Base-by-base conservation (phyloP, 2,888 invertebrate genomes). In the Drosophila kanekoi region DNA sequence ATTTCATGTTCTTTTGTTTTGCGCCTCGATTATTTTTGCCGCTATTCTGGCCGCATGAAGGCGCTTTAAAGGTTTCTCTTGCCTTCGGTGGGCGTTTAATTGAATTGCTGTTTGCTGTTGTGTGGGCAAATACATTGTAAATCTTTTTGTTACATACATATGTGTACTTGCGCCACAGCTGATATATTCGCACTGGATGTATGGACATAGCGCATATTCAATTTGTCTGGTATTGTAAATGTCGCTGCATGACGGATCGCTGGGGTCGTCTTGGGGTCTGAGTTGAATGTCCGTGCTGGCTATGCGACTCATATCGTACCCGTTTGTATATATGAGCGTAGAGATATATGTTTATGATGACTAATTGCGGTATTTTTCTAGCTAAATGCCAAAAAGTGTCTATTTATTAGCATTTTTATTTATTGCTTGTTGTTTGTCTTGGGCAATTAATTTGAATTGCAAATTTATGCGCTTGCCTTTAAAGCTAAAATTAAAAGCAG, bases 1-100 rank as follows among this genome's bases (percentile, higher is more conserved):
- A 88, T 89, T 85, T 89, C 83, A 87, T 84, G 83, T 84, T 84
- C 87, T 85, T 84, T 84, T 84, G 83, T 84, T 72, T 89, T 87
- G 71, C 54, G 65, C 69, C 49, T 87, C 87, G 89, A 89, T 80
- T 83, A 82, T 77, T 72, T 69, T 67, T 59, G 65, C 66, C 45
- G 64, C 61, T 74, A 35, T 60, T 70, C 53, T 72, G 52, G 16
- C 66, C 37, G 62, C 66, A 60, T 60, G 35, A 28, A 37, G 70
- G 60, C 79, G 83, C 83, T 79, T 82, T 76, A 75, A 79, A 82
- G 72, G 79, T 79, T 79, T 81, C 68, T 62, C 23, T 38, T 18
- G 20, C 45, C 58, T 77, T 54, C 38, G 57, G 87, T 84, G 79
- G 89, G 83, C 88, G 88, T 89, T 89, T 84, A 84, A 84, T 89